phyloP scores from a whole-genome alignment of 2,888 invertebrate species.

The Lacanobia oleracea region DNA sequence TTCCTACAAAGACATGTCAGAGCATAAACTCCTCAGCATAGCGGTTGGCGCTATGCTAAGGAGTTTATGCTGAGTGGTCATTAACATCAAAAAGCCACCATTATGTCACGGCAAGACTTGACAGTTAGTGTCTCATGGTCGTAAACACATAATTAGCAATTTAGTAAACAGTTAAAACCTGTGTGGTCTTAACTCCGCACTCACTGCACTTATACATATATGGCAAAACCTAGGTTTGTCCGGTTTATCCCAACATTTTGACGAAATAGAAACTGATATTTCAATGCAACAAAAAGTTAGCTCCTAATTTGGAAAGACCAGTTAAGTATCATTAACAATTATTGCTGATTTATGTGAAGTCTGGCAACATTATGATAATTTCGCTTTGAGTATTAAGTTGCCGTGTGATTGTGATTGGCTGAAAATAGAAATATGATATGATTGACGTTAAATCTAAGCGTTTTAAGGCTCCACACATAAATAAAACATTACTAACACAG shows the following conservation, averaged over 20 bases:
- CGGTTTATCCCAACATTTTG: slow-evolving; percentile 17
- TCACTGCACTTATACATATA: slow-evolving; percentile 52
- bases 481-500: slow-evolving; percentile 30
- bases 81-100: slow-evolving; percentile 57
- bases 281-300: slow-evolving; percentile 45
- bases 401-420: slow-evolving; percentile 44
- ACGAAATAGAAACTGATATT: slow-evolving; percentile 34
- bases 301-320: slow-evolving; percentile 49
- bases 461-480: slow-evolving; percentile 23
- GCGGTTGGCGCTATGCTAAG: neutral
- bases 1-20: slow-evolving; percentile 32
- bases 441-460: slow-evolving; percentile 37
- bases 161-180: slow-evolving; percentile 48
- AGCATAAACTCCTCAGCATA: slow-evolving; percentile 46
- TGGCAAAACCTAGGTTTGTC: slow-evolving; percentile 29
- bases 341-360: slow-evolving; percentile 55
- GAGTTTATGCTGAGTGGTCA: slow-evolving; percentile 23
- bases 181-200: slow-evolving; percentile 56
- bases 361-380: slow-evolving; percentile 52
- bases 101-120: slow-evolving; percentile 32
- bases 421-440: slow-evolving; percentile 50
- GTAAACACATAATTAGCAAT: slow-evolving; percentile 59
- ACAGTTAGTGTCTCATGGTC: slow-evolving; percentile 51
- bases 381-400: slow-evolving; percentile 34
- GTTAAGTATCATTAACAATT: slow-evolving; percentile 48